These are phyloP conservation scores for Gobius niger DNA, from an alignment of 2,113 vertebrate species.

Conservation along the genomic window DNA sequence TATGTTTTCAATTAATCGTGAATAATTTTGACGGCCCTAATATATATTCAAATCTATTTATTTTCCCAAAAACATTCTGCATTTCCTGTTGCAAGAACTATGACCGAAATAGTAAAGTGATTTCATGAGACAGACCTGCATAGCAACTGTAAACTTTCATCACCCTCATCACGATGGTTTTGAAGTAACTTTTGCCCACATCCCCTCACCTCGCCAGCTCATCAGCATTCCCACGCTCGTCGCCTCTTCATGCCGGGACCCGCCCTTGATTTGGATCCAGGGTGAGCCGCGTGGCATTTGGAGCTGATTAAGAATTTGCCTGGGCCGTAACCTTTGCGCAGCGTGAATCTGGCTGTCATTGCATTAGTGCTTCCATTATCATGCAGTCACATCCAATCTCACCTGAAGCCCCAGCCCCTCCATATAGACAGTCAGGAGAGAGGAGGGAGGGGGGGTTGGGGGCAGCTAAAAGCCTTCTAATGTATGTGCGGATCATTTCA, in stretches of 20 bases:
- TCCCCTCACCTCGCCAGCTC: conserved; percentile 5
- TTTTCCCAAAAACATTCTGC: too few species aligned
- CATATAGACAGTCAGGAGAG: conserved; percentile 20
- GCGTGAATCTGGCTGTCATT: conserved; percentile 60
- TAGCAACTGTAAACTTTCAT: not conserved
- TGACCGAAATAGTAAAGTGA: too few species aligned
- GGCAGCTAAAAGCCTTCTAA: conserved; percentile 54
- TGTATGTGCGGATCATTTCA: conserved; percentile 57
- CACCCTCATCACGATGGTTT: conserved; percentile 2
- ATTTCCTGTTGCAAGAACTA: too few species aligned
- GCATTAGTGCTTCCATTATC: conserved; percentile 75
- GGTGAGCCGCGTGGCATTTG: conserved; percentile 72
- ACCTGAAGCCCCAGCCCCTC: conserved; percentile 47
- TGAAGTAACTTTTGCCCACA: conserved; percentile 37
- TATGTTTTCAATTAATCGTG: too few species aligned
- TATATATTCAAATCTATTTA: too few species aligned
- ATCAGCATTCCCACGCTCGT: conserved; percentile 40
- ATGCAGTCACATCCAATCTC: conserved; percentile 76
- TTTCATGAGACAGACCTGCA: too few species aligned
- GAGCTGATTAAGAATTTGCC: conserved; percentile 74
- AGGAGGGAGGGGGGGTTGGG: not conserved
- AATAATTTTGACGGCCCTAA: too few species aligned
- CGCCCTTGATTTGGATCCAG: conserved; percentile 61
- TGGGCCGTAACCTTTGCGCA: conserved; percentile 66
- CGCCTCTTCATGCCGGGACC: conserved; percentile 45